phyloP scores from a whole-genome alignment of 2,888 invertebrate species.

The Biston betularia region DNA sequence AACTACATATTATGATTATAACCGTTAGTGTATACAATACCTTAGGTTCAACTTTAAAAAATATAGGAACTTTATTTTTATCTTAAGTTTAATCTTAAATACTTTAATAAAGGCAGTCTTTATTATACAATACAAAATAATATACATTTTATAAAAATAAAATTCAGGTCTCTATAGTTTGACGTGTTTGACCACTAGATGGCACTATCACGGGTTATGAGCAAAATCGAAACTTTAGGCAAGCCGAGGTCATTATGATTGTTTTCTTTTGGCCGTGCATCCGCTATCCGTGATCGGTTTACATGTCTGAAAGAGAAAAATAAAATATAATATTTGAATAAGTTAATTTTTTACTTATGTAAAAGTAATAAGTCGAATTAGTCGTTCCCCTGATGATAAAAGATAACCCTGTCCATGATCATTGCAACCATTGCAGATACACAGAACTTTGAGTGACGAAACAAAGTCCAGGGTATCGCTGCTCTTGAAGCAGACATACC shows the following conservation, averaged over 20 bases:
- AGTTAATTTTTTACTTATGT: not conserved
- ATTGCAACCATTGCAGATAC: too few relatives aligned
- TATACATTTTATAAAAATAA: constrained; percentile 18
- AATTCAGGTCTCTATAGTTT: constrained; percentile 26
- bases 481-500: too few relatives aligned
- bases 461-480: too few relatives aligned
- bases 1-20: too few relatives aligned
- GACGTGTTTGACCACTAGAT: constrained; percentile 34
- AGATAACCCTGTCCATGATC: too few relatives aligned
- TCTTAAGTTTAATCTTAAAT: constrained; percentile 28
- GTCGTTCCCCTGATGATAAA: too few relatives aligned
- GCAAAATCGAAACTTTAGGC: constrained; percentile 4
- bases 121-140: constrained; percentile 20
- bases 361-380: too few relatives aligned
- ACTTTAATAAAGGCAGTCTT: constrained; percentile 32
- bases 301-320: constrained; percentile 57
- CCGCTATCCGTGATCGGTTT: constrained; percentile 51
- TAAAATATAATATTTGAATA: too few relatives aligned
- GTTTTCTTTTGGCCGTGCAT: constrained; percentile 48
- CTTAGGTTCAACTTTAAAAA: constrained; percentile 10
- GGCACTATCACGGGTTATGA: constrained; percentile 40
- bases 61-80: constrained; percentile 30
- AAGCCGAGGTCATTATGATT: constrained; percentile 11
- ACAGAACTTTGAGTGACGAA: too few relatives aligned
- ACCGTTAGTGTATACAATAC: not conserved